Evolutionary conservation across 2,797 vertebrate species (phyloP).

Genomic region (Clarias pachynema): DNA sequence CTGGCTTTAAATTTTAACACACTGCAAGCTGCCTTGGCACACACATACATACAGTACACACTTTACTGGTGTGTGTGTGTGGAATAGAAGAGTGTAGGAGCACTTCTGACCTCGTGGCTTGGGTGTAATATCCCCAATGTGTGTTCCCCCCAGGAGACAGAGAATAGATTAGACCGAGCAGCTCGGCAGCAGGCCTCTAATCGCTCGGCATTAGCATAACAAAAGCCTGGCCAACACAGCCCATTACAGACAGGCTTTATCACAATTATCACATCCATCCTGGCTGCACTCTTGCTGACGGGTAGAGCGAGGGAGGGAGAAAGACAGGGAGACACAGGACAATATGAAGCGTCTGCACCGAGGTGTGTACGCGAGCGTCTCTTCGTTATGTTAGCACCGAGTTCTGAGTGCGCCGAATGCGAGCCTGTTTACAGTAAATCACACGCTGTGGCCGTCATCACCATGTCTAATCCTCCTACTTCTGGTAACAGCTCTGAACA

Average conservation of each 20-base stretch:
- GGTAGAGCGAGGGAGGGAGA: conserved; percentile 24
- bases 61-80: conserved; percentile 12
- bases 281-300: conserved; percentile 52
- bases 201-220: conserved; percentile 62
- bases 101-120: conserved; percentile 55
- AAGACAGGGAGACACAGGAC: conserved; percentile 26
- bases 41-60: neutral
- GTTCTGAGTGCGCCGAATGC: neutral
- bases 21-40: neutral
- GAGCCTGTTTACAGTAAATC: conserved; percentile 32
- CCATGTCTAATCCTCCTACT: conserved; percentile 39
- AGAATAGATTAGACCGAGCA: conserved; percentile 58
- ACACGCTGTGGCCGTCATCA: conserved; percentile 44
- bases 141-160: conserved; percentile 50
- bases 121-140: conserved; percentile 60
- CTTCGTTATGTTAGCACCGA: conserved; percentile 36
- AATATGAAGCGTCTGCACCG: conserved; percentile 40
- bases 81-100: conserved; percentile 43
- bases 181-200: conserved; percentile 62
- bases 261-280: conserved; percentile 64
- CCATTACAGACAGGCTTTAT: conserved; percentile 64
- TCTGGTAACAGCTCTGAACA: conserved; percentile 40
- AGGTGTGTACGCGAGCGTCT: conserved; percentile 25
- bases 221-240: conserved; percentile 60
- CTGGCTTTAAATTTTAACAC: neutral